These are phyloP conservation scores for Lophotis ruficrista DNA, from an alignment of 2,113 vertebrate species.

Conservation along the genomic window DNA sequence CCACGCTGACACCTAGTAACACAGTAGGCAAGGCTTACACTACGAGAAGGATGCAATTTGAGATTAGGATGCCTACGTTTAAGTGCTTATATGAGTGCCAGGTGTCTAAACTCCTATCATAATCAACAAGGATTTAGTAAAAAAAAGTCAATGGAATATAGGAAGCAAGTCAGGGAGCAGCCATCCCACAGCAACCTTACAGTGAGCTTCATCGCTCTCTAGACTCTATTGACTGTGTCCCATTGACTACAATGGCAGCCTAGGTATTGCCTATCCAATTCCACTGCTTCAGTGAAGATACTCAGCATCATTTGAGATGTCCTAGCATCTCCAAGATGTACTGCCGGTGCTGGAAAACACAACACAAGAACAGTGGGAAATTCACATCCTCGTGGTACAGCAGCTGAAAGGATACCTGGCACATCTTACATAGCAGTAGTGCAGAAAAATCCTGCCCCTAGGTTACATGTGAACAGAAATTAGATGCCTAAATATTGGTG, in stretches of 20 bases:
- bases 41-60: neutral
- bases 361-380: neutral
- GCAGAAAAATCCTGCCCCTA: neutral
- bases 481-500: neutral
- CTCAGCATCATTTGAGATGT: neutral
- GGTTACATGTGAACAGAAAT: neutral
- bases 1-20: neutral
- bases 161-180: neutral
- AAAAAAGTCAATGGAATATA: neutral
- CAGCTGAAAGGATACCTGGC: neutral
- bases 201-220: neutral
- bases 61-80: neutral
- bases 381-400: rapidly evolving
- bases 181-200: neutral
- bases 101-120: neutral
- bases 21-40: neutral
- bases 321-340: neutral
- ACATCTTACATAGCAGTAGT: neutral
- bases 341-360: neutral
- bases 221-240: neutral
- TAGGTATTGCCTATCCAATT: neutral
- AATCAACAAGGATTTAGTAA: neutral
- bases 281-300: neutral
- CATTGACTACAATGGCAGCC: neutral
- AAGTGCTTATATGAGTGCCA: neutral